Evolutionary conservation across 2,888 invertebrate species (phyloP), one percentile per base, ranked within the genome.

Genomic region (Eledona agricola): DNA sequence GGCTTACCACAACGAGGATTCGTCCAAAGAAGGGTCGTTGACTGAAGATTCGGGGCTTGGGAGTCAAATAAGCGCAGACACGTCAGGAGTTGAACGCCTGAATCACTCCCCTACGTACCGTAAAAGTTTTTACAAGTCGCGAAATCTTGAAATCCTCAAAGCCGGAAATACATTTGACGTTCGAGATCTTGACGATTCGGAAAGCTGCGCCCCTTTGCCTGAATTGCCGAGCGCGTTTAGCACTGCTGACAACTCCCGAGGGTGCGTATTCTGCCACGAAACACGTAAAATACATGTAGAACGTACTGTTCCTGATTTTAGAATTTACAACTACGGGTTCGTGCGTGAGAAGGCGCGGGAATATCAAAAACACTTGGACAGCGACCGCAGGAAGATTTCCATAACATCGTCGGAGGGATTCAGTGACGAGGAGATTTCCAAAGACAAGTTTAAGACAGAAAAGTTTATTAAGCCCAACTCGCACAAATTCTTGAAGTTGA

Each of bases 141-240:
- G 90, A 35, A 87, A 86, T 70, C 75, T 90, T 25, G 86, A 88
- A 73, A 86, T 90, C 83, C 84, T 89, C 76, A 82, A 81, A 23
- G 87, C 86, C 29, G 79, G 87, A 0, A 87, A 89, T 66, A 86
- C 82, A 60, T 91, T 90, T 74, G 89, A 90, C 60, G 85, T 90
- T 1, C 77, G 86, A 15, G 90, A 90, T 66, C 76, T 87, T 34
- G 81, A 83, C 25, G 80, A 80, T 67, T 28, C 77, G 77, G 85
- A 85, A 59, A 85, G 84, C 35, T 83, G 81, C 31, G 81, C 84
- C 4, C 83, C 85, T 0, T 72, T 88, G 42, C 86, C 86, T 28
- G 83, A 84, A 60, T 72, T 84, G 15, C 83, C 83, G 1, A 82
- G 81, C 62, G 80, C 80, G 9, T 73, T 74, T 53, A 63, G 67